Base-by-base conservation (phyloP, 2,113 vertebrate genomes). In the Syngnathoides biaculeatus region DNA sequence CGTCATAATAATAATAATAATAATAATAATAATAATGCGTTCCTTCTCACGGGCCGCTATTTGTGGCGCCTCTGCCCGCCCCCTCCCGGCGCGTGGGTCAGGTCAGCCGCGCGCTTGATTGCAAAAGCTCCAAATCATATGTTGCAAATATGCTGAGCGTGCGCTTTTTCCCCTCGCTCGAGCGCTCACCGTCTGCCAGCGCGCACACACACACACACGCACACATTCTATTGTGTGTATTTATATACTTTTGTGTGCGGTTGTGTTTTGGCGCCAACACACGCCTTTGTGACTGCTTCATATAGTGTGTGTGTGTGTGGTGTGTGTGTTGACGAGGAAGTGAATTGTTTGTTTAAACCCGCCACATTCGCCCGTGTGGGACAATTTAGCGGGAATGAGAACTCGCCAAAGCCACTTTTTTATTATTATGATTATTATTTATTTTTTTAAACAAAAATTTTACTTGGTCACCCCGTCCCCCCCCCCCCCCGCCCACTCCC, bases 341-440 rank as follows among this genome's bases (percentile, higher is more conserved):
- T 91, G 84, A 85, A 86, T 35, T 90, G 85, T 92, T 92, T 92
- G 87, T 92, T 87, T 92, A 93, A 93, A 91, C 93, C 91, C 84
- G 88, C 91, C 92, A 86, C 82, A 73, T 71, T 87, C 84, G 88
- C 77, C 84, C 82, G 85, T 87, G 88, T 88, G 88, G 83, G 84
- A 83, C 83, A 87, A 85, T 74, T 84, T 91, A 89, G 88, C 84
- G 62, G 86, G 87, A 90, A 89, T 81, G 77, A 84, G 79, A 77
- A 69, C 59, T 30, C 64, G 77, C 56, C 38, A 71, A 57, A 14
- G 12, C 43, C 40, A 24, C 35, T 59, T 2, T 35, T 35, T 35
- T 1, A 5, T 35, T 35, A 5, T 35, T 1, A 5, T 35, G 3
- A 5, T 35, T 35, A 1, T 35, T 35, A 5, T 35, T 35, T 35